Base-by-base conservation (phyloP, 2,797 vertebrate species). In the Pseudomugil gertrudae region DNA sequence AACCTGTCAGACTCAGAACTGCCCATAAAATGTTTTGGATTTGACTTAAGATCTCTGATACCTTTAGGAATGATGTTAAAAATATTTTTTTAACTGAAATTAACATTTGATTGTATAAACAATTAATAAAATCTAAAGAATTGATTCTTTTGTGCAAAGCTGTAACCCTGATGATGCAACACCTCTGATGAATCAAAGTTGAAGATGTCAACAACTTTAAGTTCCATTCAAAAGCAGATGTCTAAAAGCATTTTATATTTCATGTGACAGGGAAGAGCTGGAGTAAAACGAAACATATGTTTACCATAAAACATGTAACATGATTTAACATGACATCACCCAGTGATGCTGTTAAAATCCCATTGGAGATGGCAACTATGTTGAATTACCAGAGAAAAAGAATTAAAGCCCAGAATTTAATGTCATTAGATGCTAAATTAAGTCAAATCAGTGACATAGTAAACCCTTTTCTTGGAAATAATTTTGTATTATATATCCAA, bases 1-100 rank as follows among this genome's bases (percentile, higher is more conserved):
- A 70, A 48, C 70, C 65, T 38, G 26, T 58, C 45, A 56, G 14
- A 38, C 13, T 63, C 56, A 40, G 14, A 58, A 9, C 9, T 57
- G 24, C 5, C 63, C n/a, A 50, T 35, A 33, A 23, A 8, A n/a
- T 70, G 21, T 38, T 57, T 21, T 48, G 30, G 5, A 50, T 13
- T 40, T 60, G n/a, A 3, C 27, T 38, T 43, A 40, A 45, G 5
- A 51, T 58, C 32, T 63, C 5, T 3, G 17, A 66, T 32, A 62
- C 4, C 3, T 27, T 67, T 15, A 10, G n/a, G 21, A 9, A 2
- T 48, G 10, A 7, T 48, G 21, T 23, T 23, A 9, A 23, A 48
- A 21, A 47, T 10, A 14, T 0, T 17, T 38, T 38, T 38, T 14
- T 14, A 38, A 38, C 35, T 23, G 1, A 48, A 48, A 24, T 24